Evolutionary conservation across 2,113 vertebrate genomes (phyloP), one percentile per base, ranked within the genome.

Genomic region (Pterocles orientalis): DNA sequence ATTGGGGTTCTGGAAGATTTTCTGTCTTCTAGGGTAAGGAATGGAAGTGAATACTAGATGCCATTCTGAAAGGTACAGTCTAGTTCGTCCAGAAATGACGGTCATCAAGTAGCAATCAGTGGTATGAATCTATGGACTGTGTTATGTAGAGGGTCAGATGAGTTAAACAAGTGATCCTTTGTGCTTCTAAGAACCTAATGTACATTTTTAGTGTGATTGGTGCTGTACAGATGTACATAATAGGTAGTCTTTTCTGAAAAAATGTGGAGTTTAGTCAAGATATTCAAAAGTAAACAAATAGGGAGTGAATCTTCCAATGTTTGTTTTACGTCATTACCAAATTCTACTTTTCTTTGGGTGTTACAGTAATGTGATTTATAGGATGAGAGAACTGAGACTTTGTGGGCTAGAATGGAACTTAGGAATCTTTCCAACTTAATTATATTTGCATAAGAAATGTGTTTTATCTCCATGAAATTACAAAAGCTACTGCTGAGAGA

Each of bases 241-340:
- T 23, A 84, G 60, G 47, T 60, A 91, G 53, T 60, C 9, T 68
- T 14, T 87, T 66, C 65, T 82, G 33, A 90, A 94, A 94, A 91
- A 82, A 78, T 39, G 9, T 33, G 10, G n/a, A 39, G 12, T 89
- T 84, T 82, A 87, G 66, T 62, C 61, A 68, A 71, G 41, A 47
- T 84, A 76, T 5, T 86, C 1, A 48, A 33, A 90, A 56, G 29
- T 72, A 94, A 95, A 82, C 24, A 82, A 70, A 19, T 25, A 88
- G 47, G 14, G 51, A 88, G 39, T 36, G 11, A 78, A 82, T 90
- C 50, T 77, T 83, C 57, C 43, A 28, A 18, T 78, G 66, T 83
- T 90, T 88, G 57, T 94, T 95, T 95, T 88, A 61, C 33, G 28
- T 80, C 10, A 48, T 76, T 90, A 90, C 86, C 39, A 86, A 82